Evolutionary conservation across 2,113 vertebrate genomes (phyloP), one percentile per base, ranked within the genome.

Genomic region (Siniperca knerii): DNA sequence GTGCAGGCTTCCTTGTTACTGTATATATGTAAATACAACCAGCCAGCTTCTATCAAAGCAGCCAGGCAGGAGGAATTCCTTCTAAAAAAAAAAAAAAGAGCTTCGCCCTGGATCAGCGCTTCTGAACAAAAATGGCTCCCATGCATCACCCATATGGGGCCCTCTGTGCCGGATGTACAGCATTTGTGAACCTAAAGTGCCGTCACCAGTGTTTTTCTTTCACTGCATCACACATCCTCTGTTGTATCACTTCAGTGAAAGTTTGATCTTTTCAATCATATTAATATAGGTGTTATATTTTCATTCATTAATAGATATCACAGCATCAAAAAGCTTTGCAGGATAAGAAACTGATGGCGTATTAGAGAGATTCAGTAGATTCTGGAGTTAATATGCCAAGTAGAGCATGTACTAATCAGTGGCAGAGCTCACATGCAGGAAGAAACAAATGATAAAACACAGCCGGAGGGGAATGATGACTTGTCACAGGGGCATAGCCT

Each of bases 111-210:
- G 91, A 87, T 94, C 91, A 92, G 80, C 52, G 90, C 86, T 81
- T 89, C 83, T 84, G 87, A 92, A 93, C 82, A 92, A 91, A 92
- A 91, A 94, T 91, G 87, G 87, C 91, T 86, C 61, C 86, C 67
- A 57, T 84, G 88, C 85, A 71, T 89, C 83, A 75, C 71, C 87
- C 89, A 81, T 75, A 83, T 75, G 86, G 79, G 91, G 90, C 81
- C 83, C 86, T 90, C 71, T 69, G 35, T 58, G 83, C 82, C 57
- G 70, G 62, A 90, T 72, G 44, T 89, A 86, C 85, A 84, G 65
- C 62, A 61, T 79, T 58, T 77, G 37, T 68, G 57, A 54, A 42
- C 1, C 70, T 33, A 2, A 44, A 75, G 57, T 70, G 3, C 13
- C 23, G 23, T 61, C 58, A 4, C 18, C 50, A 58, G 9, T 4